Conservation (phyloP, 2,113 vertebrate species). For the Dicerorhinus sumatrensis region DNA sequence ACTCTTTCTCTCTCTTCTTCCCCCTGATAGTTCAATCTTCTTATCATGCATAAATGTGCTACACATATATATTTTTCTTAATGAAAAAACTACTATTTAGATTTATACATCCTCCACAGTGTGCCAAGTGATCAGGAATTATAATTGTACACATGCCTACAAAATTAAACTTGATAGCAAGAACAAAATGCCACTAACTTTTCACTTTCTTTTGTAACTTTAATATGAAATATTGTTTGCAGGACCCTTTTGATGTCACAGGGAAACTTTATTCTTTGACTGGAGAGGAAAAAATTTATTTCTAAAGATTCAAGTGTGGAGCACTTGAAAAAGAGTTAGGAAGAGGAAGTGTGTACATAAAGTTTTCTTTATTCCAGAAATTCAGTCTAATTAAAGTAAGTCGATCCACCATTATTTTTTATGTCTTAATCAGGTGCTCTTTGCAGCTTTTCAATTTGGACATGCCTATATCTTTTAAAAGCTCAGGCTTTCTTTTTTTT, state of each 20-base stretch:
- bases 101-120: background rate
- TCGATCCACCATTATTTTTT: conserved; percentile 30
- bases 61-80: background rate
- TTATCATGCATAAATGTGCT: background rate
- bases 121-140: background rate
- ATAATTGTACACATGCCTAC: background rate
- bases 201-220: background rate
- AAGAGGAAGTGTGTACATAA: background rate
- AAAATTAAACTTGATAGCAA: background rate
- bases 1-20: background rate
- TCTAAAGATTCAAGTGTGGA: background rate
- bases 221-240: background rate
- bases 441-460: conserved; percentile 58
- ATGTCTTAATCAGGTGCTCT: conserved; percentile 55
- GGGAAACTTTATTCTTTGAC: background rate
- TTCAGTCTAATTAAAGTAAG: background rate
- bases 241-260: background rate
- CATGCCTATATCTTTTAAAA: conserved; percentile 52
- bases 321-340: background rate
- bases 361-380: conserved; percentile 49
- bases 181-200: background rate
- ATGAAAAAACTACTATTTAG: background rate
- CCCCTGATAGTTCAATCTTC: background rate
- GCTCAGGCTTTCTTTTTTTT: too few relatives aligned
- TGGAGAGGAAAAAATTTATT: background rate